Evolutionary conservation across 37 sponge, comb jelly and placozoan species (phyloP), one percentile per base, ranked within the genome.

Genomic region (Lycopodina hypogea): DNA sequence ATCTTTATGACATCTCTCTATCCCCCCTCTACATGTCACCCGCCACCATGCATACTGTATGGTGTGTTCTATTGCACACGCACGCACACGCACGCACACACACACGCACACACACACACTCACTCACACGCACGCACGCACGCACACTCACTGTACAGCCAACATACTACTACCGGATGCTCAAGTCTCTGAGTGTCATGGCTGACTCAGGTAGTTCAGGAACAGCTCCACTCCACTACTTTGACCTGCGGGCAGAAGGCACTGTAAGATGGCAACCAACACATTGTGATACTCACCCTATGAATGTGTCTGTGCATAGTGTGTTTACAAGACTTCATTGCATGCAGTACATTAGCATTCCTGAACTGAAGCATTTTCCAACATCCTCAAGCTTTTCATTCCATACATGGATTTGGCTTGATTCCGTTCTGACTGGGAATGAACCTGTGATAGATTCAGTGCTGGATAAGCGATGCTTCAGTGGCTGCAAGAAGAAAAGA

Each of bases 321-420:
- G 28, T 28, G n/a, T 59, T 6, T 2, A 42, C n/a, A 21, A 22
- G 26, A 35, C 69, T 69, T 26, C 65, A 14, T 11, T 60, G 26
- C 48, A 7, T 57, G 15, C 66, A 88, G 88, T 76, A 42, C 58
- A 90, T 90, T 24, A 38, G 71, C 56, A 71, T 85, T 42, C 88
- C 84, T 51, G 59, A 56, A 14, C 76, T 87, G 41, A 75, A 59
- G 24, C 57, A 71, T 52, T 86, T 79, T 61, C 82, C 87, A 62
- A 73, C 28, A 36, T 52, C 71, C 40, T 38, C 61, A 23, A 68
- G 81, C 56, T 82, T 93, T 81, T 69, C 93, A 11, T 85, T 93
- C 70, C 71, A 79, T 68, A 78, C 81, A 3, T 93, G 93, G 93
- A 76, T 93, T 23, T 79, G 66, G 39, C 72, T 93, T 14, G 80